Conservation (phyloP, 1,140 invertebrate genomes). For the Argopecten irradians region DNA sequence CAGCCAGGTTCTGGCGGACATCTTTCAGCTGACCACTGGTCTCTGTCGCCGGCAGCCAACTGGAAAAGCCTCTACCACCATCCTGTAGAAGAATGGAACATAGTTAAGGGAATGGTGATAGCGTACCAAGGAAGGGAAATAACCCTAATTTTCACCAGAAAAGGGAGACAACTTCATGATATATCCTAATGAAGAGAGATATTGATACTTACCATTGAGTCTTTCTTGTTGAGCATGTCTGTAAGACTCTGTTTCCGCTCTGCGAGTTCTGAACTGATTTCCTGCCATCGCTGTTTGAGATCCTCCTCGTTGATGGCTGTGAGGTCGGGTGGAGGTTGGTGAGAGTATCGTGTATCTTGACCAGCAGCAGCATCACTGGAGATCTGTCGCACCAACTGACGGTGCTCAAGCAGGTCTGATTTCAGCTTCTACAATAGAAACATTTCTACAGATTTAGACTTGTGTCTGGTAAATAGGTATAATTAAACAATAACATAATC, state of each 20-base stretch:
- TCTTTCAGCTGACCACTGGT: constrained; percentile 56
- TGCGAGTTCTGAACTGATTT: constrained; percentile 61
- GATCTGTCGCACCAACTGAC: constrained; percentile 63
- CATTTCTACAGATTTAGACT: background rate
- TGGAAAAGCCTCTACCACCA: constrained; percentile 39
- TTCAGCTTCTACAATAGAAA: constrained; percentile 62
- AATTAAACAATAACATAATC: no score
- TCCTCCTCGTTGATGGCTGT: constrained; percentile 55
- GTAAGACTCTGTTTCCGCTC: constrained; percentile 67
- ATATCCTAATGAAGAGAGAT: background rate
- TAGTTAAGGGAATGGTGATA: no score
- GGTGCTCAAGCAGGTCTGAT: constrained; percentile 67
- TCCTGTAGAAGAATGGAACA: constrained; percentile 39
- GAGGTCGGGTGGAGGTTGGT: constrained; percentile 11
- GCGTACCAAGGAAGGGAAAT: no score
- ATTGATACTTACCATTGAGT: constrained; percentile 53
- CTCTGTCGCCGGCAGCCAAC: constrained; percentile 43
- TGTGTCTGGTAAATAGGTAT: background rate
- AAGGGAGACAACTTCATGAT: constrained; percentile 16
- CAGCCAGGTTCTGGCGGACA: constrained; percentile 56
- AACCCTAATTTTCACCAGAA: background rate
- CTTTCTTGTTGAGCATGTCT: constrained; percentile 56
- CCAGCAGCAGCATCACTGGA: constrained; percentile 33
- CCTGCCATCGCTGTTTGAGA: constrained; percentile 64
- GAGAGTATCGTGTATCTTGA: background rate